Percentiles rank a stretch among this genome's conserved stretches.
phyloP scores from a whole-genome alignment of 2,113 vertebrate species.

The Pseudopodoces humilis region DNA sequence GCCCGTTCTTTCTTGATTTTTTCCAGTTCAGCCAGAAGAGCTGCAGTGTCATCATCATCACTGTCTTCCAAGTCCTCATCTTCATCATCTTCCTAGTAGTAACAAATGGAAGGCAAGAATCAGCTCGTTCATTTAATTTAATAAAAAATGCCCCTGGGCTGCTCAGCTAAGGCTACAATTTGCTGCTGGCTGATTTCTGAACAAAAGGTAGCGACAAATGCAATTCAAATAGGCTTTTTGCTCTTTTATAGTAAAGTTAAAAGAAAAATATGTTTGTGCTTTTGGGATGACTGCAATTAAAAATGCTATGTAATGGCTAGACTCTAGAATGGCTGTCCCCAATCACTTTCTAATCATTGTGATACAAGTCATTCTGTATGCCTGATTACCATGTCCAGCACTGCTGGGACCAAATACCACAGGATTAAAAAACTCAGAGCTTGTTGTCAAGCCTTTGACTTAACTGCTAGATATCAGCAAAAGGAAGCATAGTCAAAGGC shows the following conservation, averaged over 20 bases:
- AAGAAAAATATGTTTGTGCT: not conserved
- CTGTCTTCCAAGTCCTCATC: slow-evolving; percentile 92
- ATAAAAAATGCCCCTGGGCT: not conserved
- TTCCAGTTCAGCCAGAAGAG: slow-evolving; percentile 93
- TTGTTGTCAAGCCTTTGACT: not conserved
- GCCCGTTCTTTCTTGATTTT: slow-evolving; percentile 98
- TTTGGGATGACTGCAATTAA: not conserved
- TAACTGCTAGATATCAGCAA: not conserved
- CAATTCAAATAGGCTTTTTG: not conserved
- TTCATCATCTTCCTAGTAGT: slow-evolving; percentile 77
- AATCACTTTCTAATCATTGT: not conserved
- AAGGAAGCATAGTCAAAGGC: not conserved
- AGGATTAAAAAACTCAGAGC: not conserved
- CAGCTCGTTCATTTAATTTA: not conserved
- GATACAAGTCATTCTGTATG: not conserved
- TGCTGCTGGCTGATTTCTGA: not conserved
- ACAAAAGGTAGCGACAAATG: not conserved
- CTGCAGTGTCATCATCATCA: slow-evolving; percentile 94
- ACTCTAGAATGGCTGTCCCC: not conserved
- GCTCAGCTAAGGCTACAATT: not conserved
- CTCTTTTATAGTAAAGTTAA: not conserved
- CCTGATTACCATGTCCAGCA: not conserved
- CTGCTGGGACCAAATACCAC: not conserved
- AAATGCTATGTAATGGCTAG: not conserved
- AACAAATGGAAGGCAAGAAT: not conserved